Evolutionary conservation across 2,797 vertebrate species (phyloP).

Genomic region (Sebastes cheni): DNA sequence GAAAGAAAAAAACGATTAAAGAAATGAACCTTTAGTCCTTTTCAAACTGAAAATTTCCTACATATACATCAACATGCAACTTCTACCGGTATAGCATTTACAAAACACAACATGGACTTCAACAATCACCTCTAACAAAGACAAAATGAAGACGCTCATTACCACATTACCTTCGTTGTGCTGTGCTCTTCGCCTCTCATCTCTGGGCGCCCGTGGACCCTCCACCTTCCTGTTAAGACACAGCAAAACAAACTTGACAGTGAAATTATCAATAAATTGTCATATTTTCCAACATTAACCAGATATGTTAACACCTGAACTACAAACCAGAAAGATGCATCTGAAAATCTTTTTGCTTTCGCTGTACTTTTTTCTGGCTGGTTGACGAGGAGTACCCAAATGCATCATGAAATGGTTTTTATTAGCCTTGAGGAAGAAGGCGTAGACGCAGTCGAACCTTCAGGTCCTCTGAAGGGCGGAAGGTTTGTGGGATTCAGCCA

Average conservation of each 20-base stretch:
- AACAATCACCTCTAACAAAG: neutral
- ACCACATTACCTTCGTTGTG: conserved; percentile 92
- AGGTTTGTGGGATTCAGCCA: neutral
- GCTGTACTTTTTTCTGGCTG: neutral
- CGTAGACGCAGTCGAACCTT: neutral
- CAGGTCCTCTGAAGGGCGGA: neutral
- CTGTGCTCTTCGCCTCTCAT: conserved; percentile 91
- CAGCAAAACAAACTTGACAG: neutral
- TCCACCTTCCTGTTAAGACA: conserved; percentile 88
- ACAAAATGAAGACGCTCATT: neutral
- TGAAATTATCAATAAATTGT: neutral
- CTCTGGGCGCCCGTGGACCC: conserved; percentile 89
- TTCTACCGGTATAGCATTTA: neutral
- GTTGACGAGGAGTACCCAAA: neutral
- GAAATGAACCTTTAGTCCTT: too few relatives aligned
- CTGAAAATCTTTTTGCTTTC: neutral
- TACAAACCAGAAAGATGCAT: neutral
- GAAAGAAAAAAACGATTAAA: neutral
- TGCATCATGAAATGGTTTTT: neutral
- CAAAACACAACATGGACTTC: neutral
- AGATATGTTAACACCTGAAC: neutral
- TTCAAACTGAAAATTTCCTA: neutral
- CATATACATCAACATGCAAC: neutral
- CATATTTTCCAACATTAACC: neutral
- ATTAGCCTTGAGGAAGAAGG: neutral